These are phyloP conservation scores for Piezodorus guildinii DNA, from an alignment of 1,140 invertebrate species.

Conservation along the genomic window DNA sequence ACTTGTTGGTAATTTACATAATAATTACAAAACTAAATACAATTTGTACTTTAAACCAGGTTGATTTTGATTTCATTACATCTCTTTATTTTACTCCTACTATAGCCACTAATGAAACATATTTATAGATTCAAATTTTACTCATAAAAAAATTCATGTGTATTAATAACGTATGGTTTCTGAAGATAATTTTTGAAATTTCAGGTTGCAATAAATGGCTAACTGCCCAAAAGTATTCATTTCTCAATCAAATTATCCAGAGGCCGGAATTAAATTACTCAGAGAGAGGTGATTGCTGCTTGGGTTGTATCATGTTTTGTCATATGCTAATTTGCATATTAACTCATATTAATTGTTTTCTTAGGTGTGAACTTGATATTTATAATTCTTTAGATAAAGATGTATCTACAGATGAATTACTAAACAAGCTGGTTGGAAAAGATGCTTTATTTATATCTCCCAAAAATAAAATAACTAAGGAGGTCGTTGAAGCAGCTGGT, in stretches of 20 bases:
- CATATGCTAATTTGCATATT: neutral
- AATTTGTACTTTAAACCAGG: no score
- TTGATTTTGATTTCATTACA: no score
- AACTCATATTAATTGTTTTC: neutral
- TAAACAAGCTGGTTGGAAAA: neutral
- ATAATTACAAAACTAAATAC: no score
- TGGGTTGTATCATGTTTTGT: neutral
- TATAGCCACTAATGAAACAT: no score
- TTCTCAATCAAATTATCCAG: neutral
- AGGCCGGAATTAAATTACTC: neutral
- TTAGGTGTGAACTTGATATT: neutral
- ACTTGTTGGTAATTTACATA: no score
- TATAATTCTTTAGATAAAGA: neutral
- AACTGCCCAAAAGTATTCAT: conserved; percentile 1
- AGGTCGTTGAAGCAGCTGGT: neutral
- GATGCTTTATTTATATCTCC: neutral
- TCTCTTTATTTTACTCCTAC: no score
- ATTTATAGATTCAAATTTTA: no score
- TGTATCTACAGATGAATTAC: neutral
- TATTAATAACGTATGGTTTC: no score
- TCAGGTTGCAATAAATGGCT: neutral
- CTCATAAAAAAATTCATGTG: no score
- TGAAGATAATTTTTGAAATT: neutral
- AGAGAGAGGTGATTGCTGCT: neutral
- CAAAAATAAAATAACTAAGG: neutral